Evolutionary conservation across 1,140 invertebrate genomes (phyloP).

Genomic region (Temnothorax longispinosus): DNA sequence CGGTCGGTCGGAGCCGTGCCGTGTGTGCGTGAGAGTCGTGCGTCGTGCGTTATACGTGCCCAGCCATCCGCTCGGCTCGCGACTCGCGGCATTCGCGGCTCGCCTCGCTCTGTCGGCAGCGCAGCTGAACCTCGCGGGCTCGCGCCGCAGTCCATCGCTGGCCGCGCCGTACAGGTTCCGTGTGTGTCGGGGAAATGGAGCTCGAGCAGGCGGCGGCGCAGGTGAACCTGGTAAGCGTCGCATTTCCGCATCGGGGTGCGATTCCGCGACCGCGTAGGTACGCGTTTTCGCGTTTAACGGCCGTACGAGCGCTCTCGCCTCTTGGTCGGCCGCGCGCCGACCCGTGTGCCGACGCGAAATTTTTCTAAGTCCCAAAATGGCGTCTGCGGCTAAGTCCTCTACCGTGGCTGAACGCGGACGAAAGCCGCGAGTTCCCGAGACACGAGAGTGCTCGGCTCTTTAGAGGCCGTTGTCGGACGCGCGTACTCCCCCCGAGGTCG

Average conservation of each 20-base stretch:
- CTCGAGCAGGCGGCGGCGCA: slow-evolving; percentile 74
- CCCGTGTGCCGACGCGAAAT: slow-evolving; percentile 85
- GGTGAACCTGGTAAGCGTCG: slow-evolving; percentile 76
- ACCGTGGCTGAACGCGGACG: slow-evolving; percentile 69
- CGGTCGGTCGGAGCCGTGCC: too few species aligned
- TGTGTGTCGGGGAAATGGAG: slow-evolving; percentile 77
- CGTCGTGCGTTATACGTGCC: not conserved
- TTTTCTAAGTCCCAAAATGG: slow-evolving; percentile 95
- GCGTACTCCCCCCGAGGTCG: not conserved
- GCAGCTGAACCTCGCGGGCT: slow-evolving; percentile 6
- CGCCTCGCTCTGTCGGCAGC: not conserved
- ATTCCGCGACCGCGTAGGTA: slow-evolving; percentile 41
- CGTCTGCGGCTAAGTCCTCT: slow-evolving; percentile 91
- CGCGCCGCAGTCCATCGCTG: slow-evolving; percentile 74
- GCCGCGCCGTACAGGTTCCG: slow-evolving; percentile 43
- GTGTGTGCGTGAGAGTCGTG: not conserved
- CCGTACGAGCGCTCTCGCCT: slow-evolving; percentile 74
- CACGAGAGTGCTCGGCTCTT: too few species aligned
- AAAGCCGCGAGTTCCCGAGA: not conserved
- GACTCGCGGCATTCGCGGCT: not conserved
- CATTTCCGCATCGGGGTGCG: slow-evolving; percentile 40
- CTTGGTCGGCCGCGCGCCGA: slow-evolving; percentile 70
- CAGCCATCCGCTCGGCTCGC: not conserved
- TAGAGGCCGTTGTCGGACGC: too few species aligned
- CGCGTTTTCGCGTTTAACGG: slow-evolving; percentile 63